These are phyloP conservation scores for Neelides folsomi DNA, from an alignment of 2,888 invertebrate species.

Conservation along the genomic window DNA sequence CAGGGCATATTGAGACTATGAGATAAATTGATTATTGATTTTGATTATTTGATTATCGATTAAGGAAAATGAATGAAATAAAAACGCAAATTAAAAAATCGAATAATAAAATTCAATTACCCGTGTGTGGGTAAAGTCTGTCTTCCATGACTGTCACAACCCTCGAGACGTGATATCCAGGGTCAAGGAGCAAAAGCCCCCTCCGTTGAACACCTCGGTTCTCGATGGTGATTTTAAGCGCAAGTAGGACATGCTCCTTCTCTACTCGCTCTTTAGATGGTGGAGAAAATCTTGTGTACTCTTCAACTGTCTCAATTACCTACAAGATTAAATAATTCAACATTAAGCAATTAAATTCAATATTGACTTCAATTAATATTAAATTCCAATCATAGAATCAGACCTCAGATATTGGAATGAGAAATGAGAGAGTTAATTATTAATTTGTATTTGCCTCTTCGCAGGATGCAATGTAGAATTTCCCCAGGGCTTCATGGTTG, in stretches of 20 bases:
- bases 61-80: too few relatives aligned
- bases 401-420: not conserved
- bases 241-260: slow-evolving; percentile 77
- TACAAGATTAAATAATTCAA: slow-evolving; percentile 26
- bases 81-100: too few relatives aligned
- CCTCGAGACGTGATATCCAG: slow-evolving; percentile 77
- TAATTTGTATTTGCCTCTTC: slow-evolving; percentile 52
- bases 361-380: not conserved
- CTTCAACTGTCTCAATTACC: slow-evolving; percentile 40
- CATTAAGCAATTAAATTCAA: not conserved
- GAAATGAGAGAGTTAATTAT: not conserved
- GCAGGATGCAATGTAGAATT: slow-evolving; percentile 65
- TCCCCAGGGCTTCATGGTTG: slow-evolving; percentile 53
- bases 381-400: not conserved
- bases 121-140: slow-evolving; percentile 70
- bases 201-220: slow-evolving; percentile 44
- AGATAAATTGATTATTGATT: too few relatives aligned
- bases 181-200: slow-evolving; percentile 71
- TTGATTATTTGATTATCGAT: too few relatives aligned
- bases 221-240: slow-evolving; percentile 56
- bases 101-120: slow-evolving; percentile 38
- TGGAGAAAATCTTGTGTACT: slow-evolving; percentile 37
- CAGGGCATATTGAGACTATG: too few relatives aligned
- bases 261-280: slow-evolving; percentile 47
- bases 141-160: slow-evolving; percentile 78